A percentile compares a stretch with the other conserved stretches of the same genome.
These are phyloP conservation scores for Lacanobia wlatinum DNA, from an alignment of 2,888 invertebrate genomes.

Conservation along the genomic window DNA sequence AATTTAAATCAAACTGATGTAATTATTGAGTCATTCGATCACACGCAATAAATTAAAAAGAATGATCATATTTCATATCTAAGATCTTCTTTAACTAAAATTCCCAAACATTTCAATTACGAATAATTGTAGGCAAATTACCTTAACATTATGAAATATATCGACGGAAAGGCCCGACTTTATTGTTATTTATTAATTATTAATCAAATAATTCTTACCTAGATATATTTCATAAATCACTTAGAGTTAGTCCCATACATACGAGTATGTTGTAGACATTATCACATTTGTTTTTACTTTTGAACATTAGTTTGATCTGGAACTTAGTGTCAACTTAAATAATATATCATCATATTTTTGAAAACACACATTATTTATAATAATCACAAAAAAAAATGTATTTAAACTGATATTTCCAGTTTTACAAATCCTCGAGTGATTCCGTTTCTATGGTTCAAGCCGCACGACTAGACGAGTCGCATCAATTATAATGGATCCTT, in stretches of 20 bases:
- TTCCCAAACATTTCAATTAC: conserved; percentile 13
- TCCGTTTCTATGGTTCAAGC: not conserved
- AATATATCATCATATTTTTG: not conserved
- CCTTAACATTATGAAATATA: conserved; percentile 11
- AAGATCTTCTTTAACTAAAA: not conserved
- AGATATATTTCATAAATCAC: conserved; percentile 18
- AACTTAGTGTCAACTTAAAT: not conserved
- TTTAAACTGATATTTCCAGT: not conserved
- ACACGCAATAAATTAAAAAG: conserved; percentile 21
- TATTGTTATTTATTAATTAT: conserved; percentile 25
- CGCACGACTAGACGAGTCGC: conserved; percentile 43
- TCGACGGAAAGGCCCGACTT: not conserved
- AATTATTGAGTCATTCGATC: conserved; percentile 8
- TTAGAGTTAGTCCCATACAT: conserved; percentile 1
- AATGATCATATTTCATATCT: not conserved
- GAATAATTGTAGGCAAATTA: conserved; percentile 15
- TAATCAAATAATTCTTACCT: conserved; percentile 9
- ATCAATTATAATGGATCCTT: conserved; percentile 37
- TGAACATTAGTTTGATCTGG: not conserved
- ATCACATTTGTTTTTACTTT: not conserved
- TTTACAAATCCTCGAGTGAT: not conserved
- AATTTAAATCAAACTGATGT: conserved; percentile 30
- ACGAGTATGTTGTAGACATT: not conserved
- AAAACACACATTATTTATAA: not conserved
- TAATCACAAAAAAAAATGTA: not conserved